Evolutionary conservation across 2,113 vertebrate genomes (phyloP).

Genomic region (Cynoglossus semilaevis): DNA sequence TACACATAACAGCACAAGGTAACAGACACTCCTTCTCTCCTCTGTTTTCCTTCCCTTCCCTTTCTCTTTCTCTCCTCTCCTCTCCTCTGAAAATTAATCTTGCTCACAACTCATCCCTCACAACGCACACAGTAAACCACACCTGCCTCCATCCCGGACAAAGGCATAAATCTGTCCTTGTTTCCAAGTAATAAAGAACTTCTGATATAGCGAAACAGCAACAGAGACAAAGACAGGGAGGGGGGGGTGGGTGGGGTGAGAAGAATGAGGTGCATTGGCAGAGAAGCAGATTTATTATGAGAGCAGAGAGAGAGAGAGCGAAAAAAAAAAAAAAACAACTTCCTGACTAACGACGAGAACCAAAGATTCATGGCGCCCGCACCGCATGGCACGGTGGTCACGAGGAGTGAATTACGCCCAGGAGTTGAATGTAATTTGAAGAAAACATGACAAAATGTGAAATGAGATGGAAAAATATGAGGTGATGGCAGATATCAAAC

Average conservation of each 20-base stretch:
- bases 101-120: conserved; percentile 52
- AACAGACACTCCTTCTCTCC: conserved; percentile 23
- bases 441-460: conserved; percentile 6
- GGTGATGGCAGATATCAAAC: conserved; percentile 1
- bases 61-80: conserved; percentile 14
- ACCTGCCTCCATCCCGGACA: conserved; percentile 42
- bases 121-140: conserved; percentile 52
- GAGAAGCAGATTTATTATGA: conserved; percentile 55
- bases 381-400: conserved; percentile 30
- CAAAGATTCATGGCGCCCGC: conserved; percentile 50
- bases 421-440: conserved; percentile 3
- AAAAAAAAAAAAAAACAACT: conserved; percentile 14
- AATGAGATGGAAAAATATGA: conserved; percentile 1
- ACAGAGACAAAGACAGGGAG: not conserved
- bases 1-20: conserved; percentile 39
- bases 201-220: conserved; percentile 39
- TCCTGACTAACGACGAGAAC: conserved; percentile 54
- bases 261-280: conserved; percentile 25
- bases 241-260: not conserved
- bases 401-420: conserved; percentile 28
- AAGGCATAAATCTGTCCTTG: conserved; percentile 63
- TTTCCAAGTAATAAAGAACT: conserved; percentile 64
- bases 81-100: conserved; percentile 38
- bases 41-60: conserved; percentile 11
- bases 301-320: conserved; percentile 14